Evolutionary conservation across 2,888 invertebrate genomes (phyloP), one percentile per base, ranked within the genome.

Genomic region (Teleiodes luculella): DNA sequence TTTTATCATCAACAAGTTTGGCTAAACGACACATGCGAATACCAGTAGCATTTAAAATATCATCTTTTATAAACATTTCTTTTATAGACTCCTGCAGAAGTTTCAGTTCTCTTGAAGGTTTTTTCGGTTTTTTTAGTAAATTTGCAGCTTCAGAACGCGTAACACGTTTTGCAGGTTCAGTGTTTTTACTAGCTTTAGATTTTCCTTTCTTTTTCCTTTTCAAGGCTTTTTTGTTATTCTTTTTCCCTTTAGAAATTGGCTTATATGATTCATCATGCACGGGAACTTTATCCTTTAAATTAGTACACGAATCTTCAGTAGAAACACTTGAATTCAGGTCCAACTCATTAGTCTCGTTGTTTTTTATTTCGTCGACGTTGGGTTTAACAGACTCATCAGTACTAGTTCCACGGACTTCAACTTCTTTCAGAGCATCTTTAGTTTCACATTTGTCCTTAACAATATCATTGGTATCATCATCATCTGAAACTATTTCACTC

Each of bases 1-100:
- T 58, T 60, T 77, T 80, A 24, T 83, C 85, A 58, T 83, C 82
- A 10, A 76, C 79, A 56, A 91, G 80, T 76, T 91, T 92, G 30
- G 91, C 85, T 53, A 92, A 70, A 47, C 92, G 90, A 69, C 94
- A 94, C 87, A 91, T 91, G 60, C 94, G 82, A 67, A 92, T 91
- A 10, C 93, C 94, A 1, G 92, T 92, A 11, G 92, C 91, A 51
- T 92, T 83, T 52, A 86, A 64, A 48, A 94, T 91, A 30, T 91
- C 93, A 60, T 93, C 91, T 60, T 91, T 89, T 52, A 93, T 92
- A 66, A 93, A 93, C 92, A 93, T 94, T 67, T 94, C 93, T 63
- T 92, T 91, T 39, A 94, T 92, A 62, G 94, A 93, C 58, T 93
- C 92, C 62, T 94, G 94, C 1, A 94, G 80, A 72, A 90, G 87